Evolutionary conservation across 2,888 invertebrate genomes (phyloP).

Genomic region (Acleris holmiana): DNA sequence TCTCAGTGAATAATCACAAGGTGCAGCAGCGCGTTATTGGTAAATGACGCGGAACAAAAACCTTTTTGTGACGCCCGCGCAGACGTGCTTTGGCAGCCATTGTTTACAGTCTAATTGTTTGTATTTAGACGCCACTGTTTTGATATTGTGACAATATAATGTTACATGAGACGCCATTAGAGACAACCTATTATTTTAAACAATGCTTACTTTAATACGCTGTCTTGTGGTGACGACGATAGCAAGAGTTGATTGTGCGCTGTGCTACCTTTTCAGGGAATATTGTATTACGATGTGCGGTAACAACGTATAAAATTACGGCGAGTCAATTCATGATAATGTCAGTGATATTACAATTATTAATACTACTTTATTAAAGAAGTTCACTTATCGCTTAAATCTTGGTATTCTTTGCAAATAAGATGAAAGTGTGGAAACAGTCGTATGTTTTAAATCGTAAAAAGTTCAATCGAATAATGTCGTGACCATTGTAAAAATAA

Average conservation of each 20-base stretch:
- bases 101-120: slow-evolving; percentile 41
- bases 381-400: no score
- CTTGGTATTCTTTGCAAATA: no score
- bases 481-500: no score
- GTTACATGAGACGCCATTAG: slow-evolving; percentile 16
- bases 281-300: slow-evolving; percentile 13
- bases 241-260: slow-evolving; percentile 1
- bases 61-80: slow-evolving; percentile 58
- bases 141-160: slow-evolving; percentile 25
- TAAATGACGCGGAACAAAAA: slow-evolving; percentile 68
- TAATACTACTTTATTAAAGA: not conserved
- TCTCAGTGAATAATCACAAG: slow-evolving; percentile 48
- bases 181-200: slow-evolving; percentile 8
- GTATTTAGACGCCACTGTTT: slow-evolving; percentile 25
- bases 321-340: not conserved
- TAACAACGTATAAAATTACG: slow-evolving; percentile 1
- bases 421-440: no score
- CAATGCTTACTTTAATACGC: slow-evolving; percentile 6
- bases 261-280: not conserved
- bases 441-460: not conserved
- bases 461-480: no score
- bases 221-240: not conserved
- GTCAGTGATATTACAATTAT: not conserved
- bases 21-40: slow-evolving; percentile 52
- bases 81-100: slow-evolving; percentile 49